Evolutionary conservation across 2,113 vertebrate species (phyloP).

Genomic region (Trochalopteron elliotii): DNA sequence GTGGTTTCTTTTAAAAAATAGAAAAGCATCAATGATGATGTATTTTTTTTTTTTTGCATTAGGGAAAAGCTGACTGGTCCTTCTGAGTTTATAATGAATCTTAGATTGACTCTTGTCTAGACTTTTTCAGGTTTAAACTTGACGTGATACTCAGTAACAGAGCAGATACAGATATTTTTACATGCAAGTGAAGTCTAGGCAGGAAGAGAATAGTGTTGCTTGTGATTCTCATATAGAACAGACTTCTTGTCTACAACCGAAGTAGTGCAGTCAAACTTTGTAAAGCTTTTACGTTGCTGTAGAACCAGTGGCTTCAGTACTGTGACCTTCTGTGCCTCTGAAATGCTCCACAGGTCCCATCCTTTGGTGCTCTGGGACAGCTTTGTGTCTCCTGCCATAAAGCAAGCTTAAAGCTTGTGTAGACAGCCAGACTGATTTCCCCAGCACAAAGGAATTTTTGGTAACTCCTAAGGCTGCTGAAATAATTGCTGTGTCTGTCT

Average conservation of each 20-base stretch:
- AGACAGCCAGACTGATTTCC: conserved; percentile 57
- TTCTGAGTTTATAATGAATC: neutral
- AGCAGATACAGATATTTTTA: neutral
- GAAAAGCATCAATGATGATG: neutral
- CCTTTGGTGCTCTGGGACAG: conserved; percentile 52
- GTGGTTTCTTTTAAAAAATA: neutral
- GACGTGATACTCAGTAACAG: neutral
- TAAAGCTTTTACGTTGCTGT: conserved; percentile 42
- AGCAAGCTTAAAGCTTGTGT: conserved; percentile 56
- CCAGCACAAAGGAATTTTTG: conserved; percentile 60
- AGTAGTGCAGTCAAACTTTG: conserved; percentile 6
- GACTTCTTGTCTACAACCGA: neutral
- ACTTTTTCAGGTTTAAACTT: neutral
- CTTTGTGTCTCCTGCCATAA: conserved; percentile 57
- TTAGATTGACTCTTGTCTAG: neutral
- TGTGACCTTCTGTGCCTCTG: conserved; percentile 55
- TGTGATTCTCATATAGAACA: neutral
- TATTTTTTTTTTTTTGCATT: neutral
- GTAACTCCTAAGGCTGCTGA: conserved; percentile 58
- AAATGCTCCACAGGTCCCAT: conserved; percentile 52
- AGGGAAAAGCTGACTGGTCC: neutral
- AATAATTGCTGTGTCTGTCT: conserved; percentile 59
- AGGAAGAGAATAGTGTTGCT: neutral
- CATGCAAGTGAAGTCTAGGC: neutral
- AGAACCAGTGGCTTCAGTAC: conserved; percentile 32